Evolutionary conservation across 2,888 invertebrate genomes (phyloP).

Genomic region (Mycogona germanica): DNA sequence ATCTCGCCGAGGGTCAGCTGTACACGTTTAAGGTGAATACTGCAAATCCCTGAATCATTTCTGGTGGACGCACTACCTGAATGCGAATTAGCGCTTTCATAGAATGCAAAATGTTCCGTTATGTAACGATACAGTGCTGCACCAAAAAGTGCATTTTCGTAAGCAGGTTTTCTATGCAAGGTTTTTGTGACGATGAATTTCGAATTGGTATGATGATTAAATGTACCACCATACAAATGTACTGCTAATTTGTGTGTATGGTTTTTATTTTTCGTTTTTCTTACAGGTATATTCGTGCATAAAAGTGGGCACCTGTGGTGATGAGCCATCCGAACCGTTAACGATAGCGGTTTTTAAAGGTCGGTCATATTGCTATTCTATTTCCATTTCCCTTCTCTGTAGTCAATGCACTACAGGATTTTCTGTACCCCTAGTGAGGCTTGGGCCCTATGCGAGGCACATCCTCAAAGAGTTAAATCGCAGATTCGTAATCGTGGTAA

Average conservation of each 20-base stretch:
- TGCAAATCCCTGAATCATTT: no score
- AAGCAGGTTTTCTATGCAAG: no score
- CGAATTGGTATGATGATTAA: background rate
- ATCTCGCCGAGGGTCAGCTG: slow-evolving; percentile 3
- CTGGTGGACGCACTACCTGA: no score
- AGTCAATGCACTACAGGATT: no score
- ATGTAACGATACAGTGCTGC: no score
- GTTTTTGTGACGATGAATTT: background rate
- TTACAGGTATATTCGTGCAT: slow-evolving; percentile 6
- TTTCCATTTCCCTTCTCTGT: background rate
- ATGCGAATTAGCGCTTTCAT: no score
- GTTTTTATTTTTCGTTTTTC: background rate
- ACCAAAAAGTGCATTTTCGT: no score
- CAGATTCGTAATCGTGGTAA: no score
- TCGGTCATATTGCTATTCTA: background rate
- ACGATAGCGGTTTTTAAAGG: slow-evolving; percentile 8
- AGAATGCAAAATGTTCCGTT: no score
- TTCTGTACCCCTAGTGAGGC: no score
- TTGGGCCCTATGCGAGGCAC: no score
- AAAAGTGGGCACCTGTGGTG: slow-evolving; percentile 3
- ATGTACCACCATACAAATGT: background rate
- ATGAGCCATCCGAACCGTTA: slow-evolving; percentile 5
- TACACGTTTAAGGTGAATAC: slow-evolving; percentile 7
- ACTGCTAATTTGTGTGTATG: background rate
- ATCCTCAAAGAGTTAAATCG: no score